Evolutionary conservation across 2,113 vertebrate species (phyloP).

Genomic region (Tychaedon coryphoeus): DNA sequence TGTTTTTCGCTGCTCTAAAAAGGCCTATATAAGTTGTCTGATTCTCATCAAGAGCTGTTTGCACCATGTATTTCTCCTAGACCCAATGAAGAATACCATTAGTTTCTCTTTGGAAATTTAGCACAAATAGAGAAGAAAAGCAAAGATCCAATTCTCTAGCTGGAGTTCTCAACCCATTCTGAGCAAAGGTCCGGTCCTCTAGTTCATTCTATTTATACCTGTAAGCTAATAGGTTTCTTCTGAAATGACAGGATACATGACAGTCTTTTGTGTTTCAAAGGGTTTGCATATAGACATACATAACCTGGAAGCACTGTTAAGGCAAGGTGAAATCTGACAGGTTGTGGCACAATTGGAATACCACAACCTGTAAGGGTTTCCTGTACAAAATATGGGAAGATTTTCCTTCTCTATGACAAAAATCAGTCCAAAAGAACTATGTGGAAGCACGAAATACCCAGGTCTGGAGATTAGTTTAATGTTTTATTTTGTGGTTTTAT

Average conservation of each 20-base stretch:
- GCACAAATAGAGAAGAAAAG: background rate
- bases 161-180: background rate
- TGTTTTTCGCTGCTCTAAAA: background rate
- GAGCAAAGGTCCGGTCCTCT: background rate
- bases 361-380: background rate
- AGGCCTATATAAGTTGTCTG: background rate
- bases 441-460: background rate
- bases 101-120: background rate
- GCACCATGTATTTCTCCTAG: background rate
- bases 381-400: background rate
- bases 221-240: background rate
- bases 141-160: background rate
- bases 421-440: background rate
- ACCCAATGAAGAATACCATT: background rate
- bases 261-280: background rate
- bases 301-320: background rate
- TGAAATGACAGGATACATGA: background rate
- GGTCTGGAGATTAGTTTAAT: background rate
- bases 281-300: fast-evolving
- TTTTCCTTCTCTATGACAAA: background rate
- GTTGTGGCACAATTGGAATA: background rate
- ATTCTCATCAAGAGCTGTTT: background rate
- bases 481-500: background rate
- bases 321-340: background rate
- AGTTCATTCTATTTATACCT: background rate